Percentiles rank a stretch among this genome's conserved stretches.
These are phyloP conservation scores for Drosophila histrio DNA, from an alignment of 2,888 invertebrate species.

Conservation along the genomic window DNA sequence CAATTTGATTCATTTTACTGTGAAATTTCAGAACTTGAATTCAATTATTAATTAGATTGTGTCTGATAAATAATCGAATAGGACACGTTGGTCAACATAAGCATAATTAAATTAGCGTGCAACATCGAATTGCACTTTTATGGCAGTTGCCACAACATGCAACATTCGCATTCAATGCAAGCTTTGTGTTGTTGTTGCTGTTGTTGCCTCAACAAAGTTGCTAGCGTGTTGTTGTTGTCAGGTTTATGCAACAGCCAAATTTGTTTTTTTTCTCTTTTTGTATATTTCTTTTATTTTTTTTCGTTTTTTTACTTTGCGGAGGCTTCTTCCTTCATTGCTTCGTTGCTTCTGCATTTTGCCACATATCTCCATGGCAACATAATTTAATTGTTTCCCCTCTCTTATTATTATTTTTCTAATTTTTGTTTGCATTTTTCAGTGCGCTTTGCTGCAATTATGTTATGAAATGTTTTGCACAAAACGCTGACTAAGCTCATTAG, in stretches of 20 bases:
- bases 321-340: slow-evolving; percentile 49
- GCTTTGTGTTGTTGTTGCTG: too few species aligned
- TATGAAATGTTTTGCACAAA: slow-evolving; percentile 67
- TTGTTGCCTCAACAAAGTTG: slow-evolving; percentile 24
- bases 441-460: slow-evolving; percentile 58
- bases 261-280: slow-evolving; percentile 5
- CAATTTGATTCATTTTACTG: neutral
- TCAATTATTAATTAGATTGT: slow-evolving; percentile 1
- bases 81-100: slow-evolving; percentile 10
- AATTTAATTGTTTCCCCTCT: slow-evolving; percentile 13
- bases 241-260: slow-evolving; percentile 60
- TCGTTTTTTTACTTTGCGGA: slow-evolving; percentile 8
- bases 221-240: slow-evolving; percentile 44
- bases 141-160: slow-evolving; percentile 18
- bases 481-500: slow-evolving; percentile 71
- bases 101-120: slow-evolving; percentile 25
- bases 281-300: neutral
- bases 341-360: slow-evolving; percentile 5
- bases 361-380: slow-evolving; percentile 39
- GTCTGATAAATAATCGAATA: slow-evolving; percentile 1
- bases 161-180: neutral
- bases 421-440: slow-evolving; percentile 27
- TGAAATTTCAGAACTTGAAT: neutral
- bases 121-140: slow-evolving; percentile 34
- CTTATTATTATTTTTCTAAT: slow-evolving; percentile 2